Conservation (phyloP, 2,113 vertebrate genomes). For the Xenotilapia caudafasciata region DNA sequence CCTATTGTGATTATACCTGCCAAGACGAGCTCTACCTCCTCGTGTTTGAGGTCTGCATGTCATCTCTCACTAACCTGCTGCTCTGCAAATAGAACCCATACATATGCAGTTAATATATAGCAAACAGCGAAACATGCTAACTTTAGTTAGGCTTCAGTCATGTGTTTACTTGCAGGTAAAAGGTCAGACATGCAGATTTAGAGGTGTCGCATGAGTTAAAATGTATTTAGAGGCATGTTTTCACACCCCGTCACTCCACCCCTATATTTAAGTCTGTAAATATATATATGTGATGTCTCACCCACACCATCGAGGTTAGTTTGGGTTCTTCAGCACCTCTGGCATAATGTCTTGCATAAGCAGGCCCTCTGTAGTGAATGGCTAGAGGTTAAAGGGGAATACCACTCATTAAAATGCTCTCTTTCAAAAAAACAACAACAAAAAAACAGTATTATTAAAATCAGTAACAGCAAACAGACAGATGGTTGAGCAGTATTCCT, state of each 20-base stretch:
- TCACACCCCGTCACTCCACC: neutral
- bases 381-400: neutral
- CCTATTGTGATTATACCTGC: neutral
- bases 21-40: neutral
- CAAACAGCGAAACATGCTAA: neutral
- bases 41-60: constrained; percentile 26
- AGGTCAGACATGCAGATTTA: neutral
- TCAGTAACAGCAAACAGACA: neutral
- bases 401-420: neutral
- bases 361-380: neutral
- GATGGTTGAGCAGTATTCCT: neutral
- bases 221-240: neutral
- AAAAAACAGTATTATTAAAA: neutral
- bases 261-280: neutral
- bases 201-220: neutral
- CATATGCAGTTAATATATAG: neutral
- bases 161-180: neutral
- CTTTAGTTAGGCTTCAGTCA: neutral
- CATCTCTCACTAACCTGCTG: constrained; percentile 41
- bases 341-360: neutral
- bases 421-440: neutral
- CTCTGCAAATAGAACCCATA: neutral
- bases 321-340: neutral
- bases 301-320: neutral
- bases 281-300: neutral